A percentile compares a stretch with the other conserved stretches of the same genome.
Evolutionary conservation across 2,797 vertebrate species (phyloP).

Genomic region (Channa striata): DNA sequence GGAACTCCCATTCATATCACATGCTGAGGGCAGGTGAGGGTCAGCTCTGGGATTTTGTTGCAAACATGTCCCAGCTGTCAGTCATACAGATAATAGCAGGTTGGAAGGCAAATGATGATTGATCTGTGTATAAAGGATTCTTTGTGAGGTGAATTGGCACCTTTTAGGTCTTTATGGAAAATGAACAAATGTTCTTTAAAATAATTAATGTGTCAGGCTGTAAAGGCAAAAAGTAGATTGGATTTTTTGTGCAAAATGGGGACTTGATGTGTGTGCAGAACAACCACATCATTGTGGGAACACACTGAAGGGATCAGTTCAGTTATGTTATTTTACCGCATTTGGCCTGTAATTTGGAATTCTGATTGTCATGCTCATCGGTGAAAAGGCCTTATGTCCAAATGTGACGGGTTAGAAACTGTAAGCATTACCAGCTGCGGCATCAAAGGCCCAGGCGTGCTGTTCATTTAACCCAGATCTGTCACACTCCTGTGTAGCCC

Average conservation of each 20-base stretch:
- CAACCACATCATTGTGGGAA: slow-evolving; percentile 56
- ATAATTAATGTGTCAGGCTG: slow-evolving; percentile 53
- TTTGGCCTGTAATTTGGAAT: slow-evolving; percentile 83
- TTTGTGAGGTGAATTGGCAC: slow-evolving; percentile 48
- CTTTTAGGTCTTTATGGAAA: slow-evolving; percentile 30
- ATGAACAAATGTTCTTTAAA: slow-evolving; percentile 51
- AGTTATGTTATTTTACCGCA: slow-evolving; percentile 75
- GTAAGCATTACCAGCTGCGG: slow-evolving; percentile 82
- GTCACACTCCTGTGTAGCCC: slow-evolving; percentile 71
- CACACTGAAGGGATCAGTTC: slow-evolving; percentile 57
- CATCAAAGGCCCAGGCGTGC: slow-evolving; percentile 76
- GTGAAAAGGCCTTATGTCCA: slow-evolving; percentile 71
- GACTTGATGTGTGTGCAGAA: slow-evolving; percentile 52
- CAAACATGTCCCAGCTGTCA: slow-evolving; percentile 7
- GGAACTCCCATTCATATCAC: slow-evolving; percentile 48
- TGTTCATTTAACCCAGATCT: slow-evolving; percentile 77
- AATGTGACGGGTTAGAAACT: slow-evolving; percentile 73
- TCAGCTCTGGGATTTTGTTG: slow-evolving; percentile 28
- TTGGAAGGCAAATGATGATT: slow-evolving; percentile 41
- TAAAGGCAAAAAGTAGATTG: slow-evolving; percentile 29
- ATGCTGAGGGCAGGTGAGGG: slow-evolving; percentile 29
- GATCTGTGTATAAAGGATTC: slow-evolving; percentile 52
- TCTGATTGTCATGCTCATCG: slow-evolving; percentile 78
- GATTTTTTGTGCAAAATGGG: slow-evolving; percentile 10
- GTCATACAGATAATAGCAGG: slow-evolving; percentile 29